phyloP scores from a whole-genome alignment of 2,888 invertebrate genomes.

The Drosophila diplacantha region DNA sequence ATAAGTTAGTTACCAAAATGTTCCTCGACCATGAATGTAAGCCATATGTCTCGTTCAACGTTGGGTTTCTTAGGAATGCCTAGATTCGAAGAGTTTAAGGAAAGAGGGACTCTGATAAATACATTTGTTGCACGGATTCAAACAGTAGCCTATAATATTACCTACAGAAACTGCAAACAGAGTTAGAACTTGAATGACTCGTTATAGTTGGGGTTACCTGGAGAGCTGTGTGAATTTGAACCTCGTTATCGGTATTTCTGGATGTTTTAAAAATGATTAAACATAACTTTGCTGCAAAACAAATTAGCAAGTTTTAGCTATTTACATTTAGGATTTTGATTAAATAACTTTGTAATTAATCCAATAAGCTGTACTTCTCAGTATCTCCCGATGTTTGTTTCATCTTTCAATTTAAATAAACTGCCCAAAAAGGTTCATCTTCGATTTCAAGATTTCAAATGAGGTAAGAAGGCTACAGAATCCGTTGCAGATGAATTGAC shows the following conservation, averaged over 20 bases:
- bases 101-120: conserved; percentile 3
- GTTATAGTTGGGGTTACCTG: background rate
- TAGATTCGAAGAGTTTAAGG: conserved; percentile 1
- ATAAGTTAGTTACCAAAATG: conserved; percentile 9
- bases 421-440: background rate
- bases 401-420: background rate
- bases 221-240: background rate
- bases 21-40: conserved; percentile 12
- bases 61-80: conserved; percentile 28
- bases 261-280: too few species aligned
- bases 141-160: background rate
- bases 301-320: background rate
- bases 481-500: conserved; percentile 13
- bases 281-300: background rate
- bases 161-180: background rate
- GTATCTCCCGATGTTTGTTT: too few species aligned
- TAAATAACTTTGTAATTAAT: background rate
- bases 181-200: too few species aligned
- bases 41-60: conserved; percentile 30
- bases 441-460: background rate
- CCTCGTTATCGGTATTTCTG: background rate
- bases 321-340: conserved; percentile 10
- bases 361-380: too few species aligned
- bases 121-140: conserved; percentile 1
- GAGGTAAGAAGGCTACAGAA: background rate